These are phyloP conservation scores for Clarias batrachus DNA, from an alignment of 2,113 vertebrate species.

Conservation along the genomic window DNA sequence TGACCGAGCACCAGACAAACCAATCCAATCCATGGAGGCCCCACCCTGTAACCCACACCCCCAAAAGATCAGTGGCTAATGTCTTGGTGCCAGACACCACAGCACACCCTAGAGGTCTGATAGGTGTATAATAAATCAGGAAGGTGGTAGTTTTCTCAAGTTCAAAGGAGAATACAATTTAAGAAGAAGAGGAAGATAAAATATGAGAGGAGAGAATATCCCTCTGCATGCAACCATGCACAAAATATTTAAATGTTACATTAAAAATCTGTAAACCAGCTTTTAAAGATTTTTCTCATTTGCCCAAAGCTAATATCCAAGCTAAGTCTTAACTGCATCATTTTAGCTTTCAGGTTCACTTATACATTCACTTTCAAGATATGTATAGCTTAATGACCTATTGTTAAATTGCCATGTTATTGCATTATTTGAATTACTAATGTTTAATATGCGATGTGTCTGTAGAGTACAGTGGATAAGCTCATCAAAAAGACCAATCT, in stretches of 20 bases:
- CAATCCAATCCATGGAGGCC: too few species aligned
- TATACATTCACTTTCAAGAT: not conserved
- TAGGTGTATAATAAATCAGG: not conserved
- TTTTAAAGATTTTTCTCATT: not conserved
- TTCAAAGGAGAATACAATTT: not conserved
- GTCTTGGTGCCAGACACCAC: too few species aligned
- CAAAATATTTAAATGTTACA: not conserved
- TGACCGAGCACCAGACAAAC: too few species aligned
- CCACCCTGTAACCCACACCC: too few species aligned
- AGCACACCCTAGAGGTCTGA: too few species aligned
- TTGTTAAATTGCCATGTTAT: constrained; percentile 7
- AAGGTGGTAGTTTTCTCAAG: not conserved
- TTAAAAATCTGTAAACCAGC: not conserved
- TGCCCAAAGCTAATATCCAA: not conserved
- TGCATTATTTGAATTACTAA: not conserved
- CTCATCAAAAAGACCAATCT: constrained; percentile 84
- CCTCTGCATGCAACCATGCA: not conserved
- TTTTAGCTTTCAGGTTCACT: not conserved
- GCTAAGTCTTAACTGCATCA: not conserved
- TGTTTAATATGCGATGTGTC: constrained; percentile 25
- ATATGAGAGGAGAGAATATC: not conserved
- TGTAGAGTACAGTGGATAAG: constrained; percentile 81
- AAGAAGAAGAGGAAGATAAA: not conserved
- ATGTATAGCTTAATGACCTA: not conserved
- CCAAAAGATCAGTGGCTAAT: too few species aligned